Evolutionary conservation across 2,797 vertebrate species (phyloP), one percentile per base, ranked within the genome.

Genomic region (Botia kubotai): DNA sequence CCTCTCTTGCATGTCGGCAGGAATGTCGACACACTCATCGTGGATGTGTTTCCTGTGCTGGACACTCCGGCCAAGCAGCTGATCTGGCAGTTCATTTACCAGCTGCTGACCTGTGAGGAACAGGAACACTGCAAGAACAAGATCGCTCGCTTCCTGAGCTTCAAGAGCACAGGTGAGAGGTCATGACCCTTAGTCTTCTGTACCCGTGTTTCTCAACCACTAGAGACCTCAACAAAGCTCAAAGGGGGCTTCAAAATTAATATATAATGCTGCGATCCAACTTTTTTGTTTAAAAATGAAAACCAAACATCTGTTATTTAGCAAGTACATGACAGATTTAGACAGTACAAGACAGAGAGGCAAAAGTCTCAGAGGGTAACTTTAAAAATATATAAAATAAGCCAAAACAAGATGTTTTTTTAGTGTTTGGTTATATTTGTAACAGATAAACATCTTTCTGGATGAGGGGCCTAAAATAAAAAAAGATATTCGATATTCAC

Each of bases 61-160:
- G 97, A 99, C 91, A 98, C 97, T 7, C 97, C 98, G 0, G 96
- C 96, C 93, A 99, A 98, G 90, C 98, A 99, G 91, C 93, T 98
- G 85, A 96, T 99, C 80, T 99, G 98, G 98, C 97, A 98, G 91
- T 99, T 99, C 90, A 92, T 99, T 88, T 98, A 98, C 93, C 98
- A 99, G 93, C 93, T 99, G 89, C 91, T 99, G 92, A 99, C 96
- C 0, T 98, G 97, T 0, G 97, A 99, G 84, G 98, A 99, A 85
- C 98, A 99, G 88, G 97, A 98, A 55, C 96, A 96, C 78, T 96
- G 95, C 85, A 95, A 94, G 88, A 93, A 94, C 91, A 97, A 97
- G 89, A 95, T 97, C 14, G 92, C 95, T 6, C 93, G 96, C 80
- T 97, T 97, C 90, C 92, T 96, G 81, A 95, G 96, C 81, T 96